phyloP scores from a whole-genome alignment of 2,113 vertebrate species.

The Vimba vimba region DNA sequence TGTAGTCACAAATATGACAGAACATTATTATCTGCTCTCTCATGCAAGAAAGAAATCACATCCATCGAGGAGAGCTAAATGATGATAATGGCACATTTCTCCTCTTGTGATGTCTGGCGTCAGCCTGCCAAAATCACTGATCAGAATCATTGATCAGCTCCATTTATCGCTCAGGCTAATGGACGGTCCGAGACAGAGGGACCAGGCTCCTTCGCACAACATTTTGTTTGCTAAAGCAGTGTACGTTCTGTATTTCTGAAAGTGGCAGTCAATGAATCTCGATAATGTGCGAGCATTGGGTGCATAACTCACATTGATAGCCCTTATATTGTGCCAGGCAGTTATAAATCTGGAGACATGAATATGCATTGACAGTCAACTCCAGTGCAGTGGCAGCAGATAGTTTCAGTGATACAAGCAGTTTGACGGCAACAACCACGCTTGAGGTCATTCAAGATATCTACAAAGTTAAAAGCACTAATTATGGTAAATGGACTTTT shows the following conservation, averaged over 20 bases:
- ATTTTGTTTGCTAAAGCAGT: slow-evolving; percentile 75
- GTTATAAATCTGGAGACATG: slow-evolving; percentile 82
- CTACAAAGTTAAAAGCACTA: slow-evolving; percentile 18
- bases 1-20: slow-evolving; percentile 47
- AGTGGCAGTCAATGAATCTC: slow-evolving; percentile 86
- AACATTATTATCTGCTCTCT: slow-evolving; percentile 47
- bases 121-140: slow-evolving; percentile 61
- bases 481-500: not conserved
- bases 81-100: slow-evolving; percentile 53
- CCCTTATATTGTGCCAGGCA: slow-evolving; percentile 80
- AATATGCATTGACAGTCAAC: slow-evolving; percentile 80
- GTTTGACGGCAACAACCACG: slow-evolving; percentile 49
- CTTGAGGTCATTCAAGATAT: slow-evolving; percentile 17
- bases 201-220: slow-evolving; percentile 84
- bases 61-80: slow-evolving; percentile 38
- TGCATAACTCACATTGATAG: slow-evolving; percentile 88
- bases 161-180: slow-evolving; percentile 62
- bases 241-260: slow-evolving; percentile 74
- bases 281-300: slow-evolving; percentile 82
- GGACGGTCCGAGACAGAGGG: slow-evolving; percentile 84
- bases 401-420: slow-evolving; percentile 65
- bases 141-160: slow-evolving; percentile 61
- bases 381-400: slow-evolving; percentile 61
- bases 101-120: slow-evolving; percentile 45
- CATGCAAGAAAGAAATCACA: not conserved